Conservation (phyloP, 2,113 vertebrate species). For the Hippocampus guttulatus region DNA sequence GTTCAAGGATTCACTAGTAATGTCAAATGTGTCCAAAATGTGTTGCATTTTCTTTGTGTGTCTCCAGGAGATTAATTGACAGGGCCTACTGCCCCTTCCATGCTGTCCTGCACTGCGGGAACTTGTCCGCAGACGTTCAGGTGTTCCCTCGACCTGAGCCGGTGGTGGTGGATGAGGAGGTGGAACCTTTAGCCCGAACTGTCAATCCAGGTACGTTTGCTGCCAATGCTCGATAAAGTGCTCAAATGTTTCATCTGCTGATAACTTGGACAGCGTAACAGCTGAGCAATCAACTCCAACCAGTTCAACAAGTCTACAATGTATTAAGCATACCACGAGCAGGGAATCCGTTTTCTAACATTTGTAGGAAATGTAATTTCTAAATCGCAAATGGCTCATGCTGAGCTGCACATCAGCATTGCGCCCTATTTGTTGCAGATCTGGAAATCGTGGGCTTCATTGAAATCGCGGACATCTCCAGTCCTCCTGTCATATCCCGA, state of each 20-base stretch:
- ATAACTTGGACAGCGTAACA: no score
- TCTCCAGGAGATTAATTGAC: constrained; percentile 88
- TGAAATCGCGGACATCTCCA: constrained; percentile 96
- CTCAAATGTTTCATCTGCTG: no score
- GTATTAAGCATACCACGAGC: no score
- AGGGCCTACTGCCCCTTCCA: constrained; percentile 94
- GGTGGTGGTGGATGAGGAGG: constrained; percentile 88
- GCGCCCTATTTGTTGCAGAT: constrained; percentile 68
- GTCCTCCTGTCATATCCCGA: constrained; percentile 92
- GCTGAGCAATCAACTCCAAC: no score
- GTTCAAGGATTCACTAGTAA: background rate
- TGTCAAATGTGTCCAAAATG: background rate
- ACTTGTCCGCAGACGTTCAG: constrained; percentile 92
- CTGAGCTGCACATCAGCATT: background rate
- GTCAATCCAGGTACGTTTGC: constrained; percentile 85
- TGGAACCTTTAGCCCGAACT: constrained; percentile 84
- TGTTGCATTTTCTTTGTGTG: background rate
- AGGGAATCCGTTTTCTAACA: no score
- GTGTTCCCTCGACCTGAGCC: constrained; percentile 96
- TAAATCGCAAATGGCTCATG: background rate
- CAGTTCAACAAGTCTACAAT: no score
- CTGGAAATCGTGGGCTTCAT: constrained; percentile 96
- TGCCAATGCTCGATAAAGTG: no score
- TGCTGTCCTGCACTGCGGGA: constrained; percentile 91
- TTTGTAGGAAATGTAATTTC: background rate